Evolutionary conservation across 2,888 invertebrate species (phyloP).

Genomic region (Drosophila subsilvestris): DNA sequence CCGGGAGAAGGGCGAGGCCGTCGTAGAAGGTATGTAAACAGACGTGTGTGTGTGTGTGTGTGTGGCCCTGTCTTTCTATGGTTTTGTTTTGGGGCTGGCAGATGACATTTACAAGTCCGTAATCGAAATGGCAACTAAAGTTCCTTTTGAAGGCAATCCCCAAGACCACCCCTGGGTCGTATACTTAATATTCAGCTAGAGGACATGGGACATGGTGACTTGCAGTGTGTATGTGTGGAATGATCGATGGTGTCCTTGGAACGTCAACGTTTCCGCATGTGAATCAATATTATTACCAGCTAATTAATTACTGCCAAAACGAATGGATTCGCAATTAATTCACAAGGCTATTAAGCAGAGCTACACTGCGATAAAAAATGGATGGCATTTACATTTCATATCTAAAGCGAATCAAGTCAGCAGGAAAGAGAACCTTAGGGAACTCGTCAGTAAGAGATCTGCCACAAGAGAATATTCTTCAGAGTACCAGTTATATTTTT

Average conservation of each 20-base stretch:
- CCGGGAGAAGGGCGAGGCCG: slow-evolving; percentile 75
- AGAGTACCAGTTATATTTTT: too few relatives aligned
- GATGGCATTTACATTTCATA: too few relatives aligned
- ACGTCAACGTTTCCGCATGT: not conserved
- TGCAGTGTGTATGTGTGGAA: not conserved
- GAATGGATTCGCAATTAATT: too few relatives aligned
- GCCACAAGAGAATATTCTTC: not conserved
- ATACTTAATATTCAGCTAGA: slow-evolving; percentile 42
- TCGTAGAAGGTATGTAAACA: slow-evolving; percentile 72
- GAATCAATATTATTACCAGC: not conserved
- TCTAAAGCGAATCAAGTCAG: too few relatives aligned
- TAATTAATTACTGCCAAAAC: not conserved
- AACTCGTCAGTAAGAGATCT: not conserved
- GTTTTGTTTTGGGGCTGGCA: slow-evolving; percentile 19
- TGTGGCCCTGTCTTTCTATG: slow-evolving; percentile 34
- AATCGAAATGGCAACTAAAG: slow-evolving; percentile 8
- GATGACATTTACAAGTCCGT: slow-evolving; percentile 42
- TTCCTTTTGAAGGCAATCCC: slow-evolving; percentile 1
- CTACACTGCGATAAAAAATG: not conserved
- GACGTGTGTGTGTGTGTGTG: slow-evolving; percentile 44
- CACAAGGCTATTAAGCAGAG: too few relatives aligned
- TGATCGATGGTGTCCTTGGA: not conserved
- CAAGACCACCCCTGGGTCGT: slow-evolving; percentile 8
- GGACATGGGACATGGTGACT: too few relatives aligned
- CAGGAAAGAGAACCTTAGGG: not conserved